A percentile compares a stretch with the other conserved stretches of the same genome.
Conservation (phyloP, 2,113 vertebrate genomes). For the Tringa solitaria region DNA sequence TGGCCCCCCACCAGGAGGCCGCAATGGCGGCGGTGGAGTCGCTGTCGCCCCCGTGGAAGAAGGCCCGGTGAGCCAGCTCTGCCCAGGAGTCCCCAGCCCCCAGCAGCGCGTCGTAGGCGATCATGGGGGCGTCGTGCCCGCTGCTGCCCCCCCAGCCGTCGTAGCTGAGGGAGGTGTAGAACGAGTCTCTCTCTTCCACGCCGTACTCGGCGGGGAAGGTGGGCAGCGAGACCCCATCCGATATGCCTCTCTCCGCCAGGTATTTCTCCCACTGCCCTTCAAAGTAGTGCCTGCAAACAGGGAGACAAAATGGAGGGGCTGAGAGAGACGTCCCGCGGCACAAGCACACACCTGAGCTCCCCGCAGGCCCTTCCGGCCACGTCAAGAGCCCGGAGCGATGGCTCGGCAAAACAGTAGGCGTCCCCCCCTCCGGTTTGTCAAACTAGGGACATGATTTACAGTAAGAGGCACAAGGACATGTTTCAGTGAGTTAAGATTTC, state of each 20-base stretch:
- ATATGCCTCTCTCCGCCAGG: conserved; percentile 75
- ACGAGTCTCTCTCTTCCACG: conserved; percentile 75
- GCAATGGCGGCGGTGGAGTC: conserved; percentile 81
- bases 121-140: conserved; percentile 84
- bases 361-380: accelerated
- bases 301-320: accelerated
- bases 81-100: conserved; percentile 76
- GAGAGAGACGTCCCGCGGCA: background rate
- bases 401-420: accelerated
- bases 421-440: background rate
- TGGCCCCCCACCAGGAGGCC: conserved; percentile 79
- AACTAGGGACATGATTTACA: background rate
- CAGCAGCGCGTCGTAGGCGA: conserved; percentile 82
- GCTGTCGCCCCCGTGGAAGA: conserved; percentile 83
- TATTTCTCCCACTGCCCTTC: conserved; percentile 76
- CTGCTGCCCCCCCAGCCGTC: conserved; percentile 78
- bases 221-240: conserved; percentile 65
- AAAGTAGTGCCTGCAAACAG: conserved; percentile 77
- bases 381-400: accelerated
- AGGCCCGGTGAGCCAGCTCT: conserved; percentile 75
- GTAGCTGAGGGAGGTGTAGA: conserved; percentile 77
- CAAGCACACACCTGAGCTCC: accelerated
- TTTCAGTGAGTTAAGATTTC: conserved; percentile 28
- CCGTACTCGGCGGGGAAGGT: conserved; percentile 70
- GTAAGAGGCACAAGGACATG: background rate